phyloP scores from a whole-genome alignment of 2,888 invertebrate species.

The Cynaeus angustus region DNA sequence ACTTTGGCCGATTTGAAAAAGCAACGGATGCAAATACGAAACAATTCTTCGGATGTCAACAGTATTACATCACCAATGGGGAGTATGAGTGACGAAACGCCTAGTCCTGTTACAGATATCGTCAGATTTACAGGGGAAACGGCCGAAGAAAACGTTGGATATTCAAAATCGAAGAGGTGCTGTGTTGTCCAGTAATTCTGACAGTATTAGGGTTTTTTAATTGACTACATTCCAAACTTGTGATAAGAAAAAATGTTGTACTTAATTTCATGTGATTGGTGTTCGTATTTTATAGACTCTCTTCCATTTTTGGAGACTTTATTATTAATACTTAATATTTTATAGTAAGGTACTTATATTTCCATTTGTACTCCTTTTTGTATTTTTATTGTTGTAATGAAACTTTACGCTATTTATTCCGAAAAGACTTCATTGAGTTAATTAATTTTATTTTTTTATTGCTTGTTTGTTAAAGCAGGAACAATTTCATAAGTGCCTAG shows the following conservation, averaged over 20 bases:
- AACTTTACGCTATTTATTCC: not conserved
- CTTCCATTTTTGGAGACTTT: slow-evolving; percentile 38
- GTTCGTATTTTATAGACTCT: slow-evolving; percentile 47
- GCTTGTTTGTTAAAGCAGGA: not conserved
- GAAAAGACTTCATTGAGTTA: not conserved
- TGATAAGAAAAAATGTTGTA: slow-evolving; percentile 42
- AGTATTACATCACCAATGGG: slow-evolving; percentile 68
- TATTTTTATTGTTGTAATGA: slow-evolving; percentile 25
- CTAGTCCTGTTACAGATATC: slow-evolving; percentile 71
- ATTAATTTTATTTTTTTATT: slow-evolving; percentile 1
- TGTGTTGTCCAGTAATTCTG: slow-evolving; percentile 80
- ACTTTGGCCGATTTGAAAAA: slow-evolving; percentile 95
- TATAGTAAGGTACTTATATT: slow-evolving; percentile 27
- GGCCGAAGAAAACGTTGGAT: slow-evolving; percentile 86
- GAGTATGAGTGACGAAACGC: slow-evolving; percentile 71
- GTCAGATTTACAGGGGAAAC: slow-evolving; percentile 80
- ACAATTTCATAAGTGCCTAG: slow-evolving; percentile 35
- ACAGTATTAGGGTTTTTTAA: slow-evolving; percentile 41
- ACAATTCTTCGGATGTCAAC: slow-evolving; percentile 74
- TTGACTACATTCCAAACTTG: slow-evolving; percentile 48
- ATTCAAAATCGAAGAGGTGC: slow-evolving; percentile 81
- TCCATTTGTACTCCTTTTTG: slow-evolving; percentile 43
- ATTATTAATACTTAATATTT: slow-evolving; percentile 39
- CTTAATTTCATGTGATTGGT: slow-evolving; percentile 47
- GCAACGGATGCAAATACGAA: slow-evolving; percentile 88